phyloP scores from a whole-genome alignment of 2,113 vertebrate genomes.

The Mormoops blainvillei region DNA sequence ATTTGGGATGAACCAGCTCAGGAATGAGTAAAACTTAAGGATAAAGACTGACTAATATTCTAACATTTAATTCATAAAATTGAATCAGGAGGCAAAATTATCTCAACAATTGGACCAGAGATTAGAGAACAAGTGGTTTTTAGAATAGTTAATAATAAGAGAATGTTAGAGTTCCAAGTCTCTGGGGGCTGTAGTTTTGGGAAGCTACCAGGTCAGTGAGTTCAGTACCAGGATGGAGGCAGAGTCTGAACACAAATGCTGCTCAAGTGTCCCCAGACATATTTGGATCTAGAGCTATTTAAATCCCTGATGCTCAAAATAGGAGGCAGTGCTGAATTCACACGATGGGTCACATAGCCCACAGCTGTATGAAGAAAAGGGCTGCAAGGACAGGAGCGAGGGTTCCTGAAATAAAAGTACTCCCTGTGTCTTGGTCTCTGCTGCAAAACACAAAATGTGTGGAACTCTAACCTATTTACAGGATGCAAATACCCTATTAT shows the following conservation, averaged over 20 bases:
- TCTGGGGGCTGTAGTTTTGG: neutral
- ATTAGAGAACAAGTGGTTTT: neutral
- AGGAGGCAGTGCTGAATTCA: neutral
- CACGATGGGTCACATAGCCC: neutral
- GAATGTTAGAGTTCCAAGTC: neutral
- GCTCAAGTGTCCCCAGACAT: neutral
- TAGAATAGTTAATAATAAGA: neutral
- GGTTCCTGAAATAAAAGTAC: slow-evolving; percentile 15
- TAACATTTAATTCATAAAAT: neutral
- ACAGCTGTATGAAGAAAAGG: neutral
- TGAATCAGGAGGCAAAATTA: neutral
- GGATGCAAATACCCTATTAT: slow-evolving; percentile 38
- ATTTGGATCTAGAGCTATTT: neutral
- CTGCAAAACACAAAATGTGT: neutral
- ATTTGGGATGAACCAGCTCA: neutral
- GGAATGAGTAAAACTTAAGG: neutral
- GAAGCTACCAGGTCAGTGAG: neutral
- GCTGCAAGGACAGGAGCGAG: neutral
- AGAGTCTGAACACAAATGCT: neutral
- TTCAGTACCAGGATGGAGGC: neutral
- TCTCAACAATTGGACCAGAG: neutral
- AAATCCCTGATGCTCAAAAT: neutral
- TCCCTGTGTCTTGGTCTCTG: neutral
- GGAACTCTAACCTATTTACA: neutral
- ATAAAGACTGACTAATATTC: neutral